A percentile compares a stretch with the other conserved stretches of the same genome.
These are phyloP conservation scores for Leptodactylus fallax DNA, from an alignment of 2,797 vertebrate genomes.

Conservation along the genomic window DNA sequence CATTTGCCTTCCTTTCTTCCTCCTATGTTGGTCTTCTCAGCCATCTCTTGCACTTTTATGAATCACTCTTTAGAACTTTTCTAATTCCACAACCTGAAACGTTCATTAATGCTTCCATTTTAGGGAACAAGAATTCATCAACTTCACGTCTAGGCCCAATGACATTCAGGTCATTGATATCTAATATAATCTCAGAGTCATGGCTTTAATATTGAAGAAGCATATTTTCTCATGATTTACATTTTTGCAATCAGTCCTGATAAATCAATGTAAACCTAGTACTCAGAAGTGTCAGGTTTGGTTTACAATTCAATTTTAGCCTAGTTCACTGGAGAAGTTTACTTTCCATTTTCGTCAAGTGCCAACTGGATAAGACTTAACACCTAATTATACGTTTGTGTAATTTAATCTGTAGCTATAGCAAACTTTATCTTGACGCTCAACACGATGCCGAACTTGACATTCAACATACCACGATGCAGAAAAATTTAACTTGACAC, in stretches of 20 bases:
- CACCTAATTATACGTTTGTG: background rate
- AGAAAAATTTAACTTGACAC: too few relatives aligned
- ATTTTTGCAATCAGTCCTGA: slow-evolving; percentile 53
- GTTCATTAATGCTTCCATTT: slow-evolving; percentile 45
- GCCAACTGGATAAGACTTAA: background rate
- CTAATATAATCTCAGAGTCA: slow-evolving; percentile 49
- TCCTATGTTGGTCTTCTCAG: background rate
- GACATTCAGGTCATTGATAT: slow-evolving; percentile 52
- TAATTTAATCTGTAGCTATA: too few relatives aligned
- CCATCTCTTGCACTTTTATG: slow-evolving; percentile 8
- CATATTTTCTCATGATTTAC: slow-evolving; percentile 52
- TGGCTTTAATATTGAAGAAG: slow-evolving; percentile 49
- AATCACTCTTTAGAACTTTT: slow-evolving; percentile 30
- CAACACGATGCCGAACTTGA: too few relatives aligned
- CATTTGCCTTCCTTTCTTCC: slow-evolving; percentile 11
- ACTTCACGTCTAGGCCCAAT: slow-evolving; percentile 30
- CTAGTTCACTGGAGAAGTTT: background rate
- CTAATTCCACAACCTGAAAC: slow-evolving; percentile 23
- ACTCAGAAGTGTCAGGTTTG: slow-evolving; percentile 48
- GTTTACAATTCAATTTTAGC: slow-evolving; percentile 43
- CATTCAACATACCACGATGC: too few relatives aligned
- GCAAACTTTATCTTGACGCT: too few relatives aligned
- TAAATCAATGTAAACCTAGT: slow-evolving; percentile 47
- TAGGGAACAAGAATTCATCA: slow-evolving; percentile 47
- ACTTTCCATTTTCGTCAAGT: background rate